Percentiles rank a stretch among this genome's conserved stretches.
These are phyloP conservation scores for Lepidocyrtinus sp. DNA, from an alignment of 2,888 invertebrate genomes.

Conservation along the genomic window DNA sequence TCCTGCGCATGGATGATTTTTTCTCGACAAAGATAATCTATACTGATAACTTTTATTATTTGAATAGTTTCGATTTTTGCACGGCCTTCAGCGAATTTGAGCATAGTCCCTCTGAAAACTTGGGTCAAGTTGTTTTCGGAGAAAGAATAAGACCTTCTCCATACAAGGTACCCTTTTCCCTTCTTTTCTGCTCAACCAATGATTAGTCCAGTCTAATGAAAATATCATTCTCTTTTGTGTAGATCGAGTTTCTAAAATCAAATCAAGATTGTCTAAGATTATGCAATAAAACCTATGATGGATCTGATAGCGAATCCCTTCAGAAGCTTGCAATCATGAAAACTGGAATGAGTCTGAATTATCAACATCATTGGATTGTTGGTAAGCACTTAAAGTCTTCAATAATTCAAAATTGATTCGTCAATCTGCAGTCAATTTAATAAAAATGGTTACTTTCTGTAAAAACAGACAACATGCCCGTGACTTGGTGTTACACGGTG, in stretches of 20 bases:
- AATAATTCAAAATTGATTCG: conserved; percentile 22
- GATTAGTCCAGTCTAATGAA: background rate
- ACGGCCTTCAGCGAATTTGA: conserved; percentile 74
- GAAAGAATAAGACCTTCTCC: conserved; percentile 96
- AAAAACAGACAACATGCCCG: conserved; percentile 98
- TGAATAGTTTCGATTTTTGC: conserved; percentile 93
- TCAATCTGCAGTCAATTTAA: background rate
- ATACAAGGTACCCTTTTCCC: conserved; percentile 80
- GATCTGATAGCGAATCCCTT: conserved; percentile 78
- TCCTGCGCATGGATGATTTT: background rate
- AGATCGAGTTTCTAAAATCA: conserved; percentile 84
- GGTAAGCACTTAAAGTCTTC: conserved; percentile 72
- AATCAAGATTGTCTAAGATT: conserved; percentile 53
- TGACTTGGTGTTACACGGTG: conserved; percentile 92
- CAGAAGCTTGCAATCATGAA: conserved; percentile 86
- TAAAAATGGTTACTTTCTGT: too few species aligned
- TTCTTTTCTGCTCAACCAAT: background rate
- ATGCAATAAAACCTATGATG: conserved; percentile 80
- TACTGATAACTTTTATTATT: too few species aligned
- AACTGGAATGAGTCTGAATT: conserved; percentile 94
- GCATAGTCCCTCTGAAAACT: conserved; percentile 94
- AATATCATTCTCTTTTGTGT: conserved; percentile 70
- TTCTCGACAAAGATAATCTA: too few species aligned
- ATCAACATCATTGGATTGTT: conserved; percentile 98
- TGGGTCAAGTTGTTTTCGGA: conserved; percentile 99